Percentiles rank a stretch among this genome's conserved stretches.
Evolutionary conservation across 2,113 vertebrate genomes (phyloP).

Genomic region (Anarhynchus alexandrinus): DNA sequence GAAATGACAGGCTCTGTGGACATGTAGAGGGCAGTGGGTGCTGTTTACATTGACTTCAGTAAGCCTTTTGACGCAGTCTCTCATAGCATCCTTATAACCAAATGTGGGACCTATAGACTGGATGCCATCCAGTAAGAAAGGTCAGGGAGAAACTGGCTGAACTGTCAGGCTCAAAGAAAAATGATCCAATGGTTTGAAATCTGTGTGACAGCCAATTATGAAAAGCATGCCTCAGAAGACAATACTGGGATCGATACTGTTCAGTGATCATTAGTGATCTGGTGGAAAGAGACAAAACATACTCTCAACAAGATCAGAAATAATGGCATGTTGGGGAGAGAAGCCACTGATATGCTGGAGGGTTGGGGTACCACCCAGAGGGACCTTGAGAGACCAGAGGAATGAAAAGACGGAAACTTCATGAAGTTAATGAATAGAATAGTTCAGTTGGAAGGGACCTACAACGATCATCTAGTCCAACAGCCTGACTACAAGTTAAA

Average conservation of each 20-base stretch:
- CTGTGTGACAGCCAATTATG: not conserved
- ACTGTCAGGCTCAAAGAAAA: not conserved
- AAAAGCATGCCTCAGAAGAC: not conserved
- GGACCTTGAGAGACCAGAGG: not conserved
- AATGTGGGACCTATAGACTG: not conserved
- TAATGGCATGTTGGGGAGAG: not conserved
- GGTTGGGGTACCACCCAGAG: not conserved
- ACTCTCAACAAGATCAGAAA: not conserved
- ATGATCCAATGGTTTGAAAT: not conserved
- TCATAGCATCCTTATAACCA: not conserved
- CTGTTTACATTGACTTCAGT: not conserved
- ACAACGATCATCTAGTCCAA: not conserved
- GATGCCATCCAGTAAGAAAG: not conserved
- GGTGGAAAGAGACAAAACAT: not conserved
- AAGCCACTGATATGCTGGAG: not conserved
- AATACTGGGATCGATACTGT: not conserved
- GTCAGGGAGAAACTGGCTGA: not conserved
- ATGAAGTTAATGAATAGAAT: not conserved
- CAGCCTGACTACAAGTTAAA: not conserved
- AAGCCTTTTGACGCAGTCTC: not conserved
- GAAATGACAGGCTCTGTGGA: not conserved
- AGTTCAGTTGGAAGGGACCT: not conserved
- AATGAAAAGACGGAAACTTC: not conserved
- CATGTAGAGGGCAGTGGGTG: not conserved
- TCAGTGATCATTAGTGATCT: not conserved